Evolutionary conservation across 1,140 invertebrate species (phyloP).

Genomic region (Drosophila baimaii): DNA sequence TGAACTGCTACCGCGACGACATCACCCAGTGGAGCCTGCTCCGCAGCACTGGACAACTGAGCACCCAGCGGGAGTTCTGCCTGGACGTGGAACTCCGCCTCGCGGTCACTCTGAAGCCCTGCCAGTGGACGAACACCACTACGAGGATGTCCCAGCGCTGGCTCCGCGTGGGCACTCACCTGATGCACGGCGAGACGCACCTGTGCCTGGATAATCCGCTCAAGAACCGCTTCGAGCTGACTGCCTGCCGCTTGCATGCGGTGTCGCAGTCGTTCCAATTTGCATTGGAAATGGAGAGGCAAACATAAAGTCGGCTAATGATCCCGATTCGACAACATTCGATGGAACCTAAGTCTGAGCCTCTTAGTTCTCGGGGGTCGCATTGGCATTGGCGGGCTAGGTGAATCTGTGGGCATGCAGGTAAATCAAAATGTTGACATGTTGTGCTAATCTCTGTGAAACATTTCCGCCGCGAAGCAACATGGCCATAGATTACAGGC

Average conservation of each 20-base stretch:
- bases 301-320: conserved; percentile 52
- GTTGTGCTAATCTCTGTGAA: conserved; percentile 78
- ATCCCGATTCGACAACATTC: conserved; percentile 2
- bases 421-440: conserved; percentile 73
- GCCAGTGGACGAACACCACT: background rate
- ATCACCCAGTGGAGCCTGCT: conserved; percentile 68
- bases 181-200: conserved; percentile 62
- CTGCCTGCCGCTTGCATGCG: conserved; percentile 54
- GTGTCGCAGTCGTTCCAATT: conserved; percentile 77
- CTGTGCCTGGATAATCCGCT: conserved; percentile 75
- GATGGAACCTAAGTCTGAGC: conserved; percentile 19
- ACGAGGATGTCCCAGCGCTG: conserved; percentile 44
- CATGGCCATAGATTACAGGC: conserved; percentile 54
- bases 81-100: conserved; percentile 15
- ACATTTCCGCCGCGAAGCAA: conserved; percentile 61
- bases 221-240: conserved; percentile 54
- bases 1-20: conserved; percentile 54
- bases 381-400: background rate
- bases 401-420: conserved; percentile 30
- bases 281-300: conserved; percentile 65
- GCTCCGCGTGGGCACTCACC: conserved; percentile 54
- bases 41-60: conserved; percentile 49
- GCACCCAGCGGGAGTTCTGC: conserved; percentile 32
- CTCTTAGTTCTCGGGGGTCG: background rate
- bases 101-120: conserved; percentile 25